Conservation (phyloP, 92 coral and sea anemone genomes). For the Scolanthus callimorphus region DNA sequence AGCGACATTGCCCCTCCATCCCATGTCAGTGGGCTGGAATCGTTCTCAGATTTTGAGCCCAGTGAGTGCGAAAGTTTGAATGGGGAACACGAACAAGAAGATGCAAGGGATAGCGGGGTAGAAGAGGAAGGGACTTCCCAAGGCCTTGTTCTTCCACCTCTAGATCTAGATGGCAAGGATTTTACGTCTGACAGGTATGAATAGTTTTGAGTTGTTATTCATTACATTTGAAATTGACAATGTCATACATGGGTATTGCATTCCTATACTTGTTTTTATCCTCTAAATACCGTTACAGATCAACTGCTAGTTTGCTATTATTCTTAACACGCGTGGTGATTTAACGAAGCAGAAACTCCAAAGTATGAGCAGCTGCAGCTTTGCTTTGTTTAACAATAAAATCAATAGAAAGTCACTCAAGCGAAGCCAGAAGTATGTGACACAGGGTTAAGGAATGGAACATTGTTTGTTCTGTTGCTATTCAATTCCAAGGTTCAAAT, state of each 20-base stretch:
- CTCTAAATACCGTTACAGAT: no score
- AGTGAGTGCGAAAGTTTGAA: constrained; percentile 60
- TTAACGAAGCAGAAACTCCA: background rate
- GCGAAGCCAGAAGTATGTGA: no score
- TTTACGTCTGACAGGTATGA: background rate
- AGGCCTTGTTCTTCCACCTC: background rate
- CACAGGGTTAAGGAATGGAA: no score
- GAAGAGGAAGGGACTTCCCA: background rate
- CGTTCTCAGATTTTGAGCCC: constrained; percentile 93
- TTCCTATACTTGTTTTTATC: no score
- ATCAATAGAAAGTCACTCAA: no score
- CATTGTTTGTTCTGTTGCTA: background rate
- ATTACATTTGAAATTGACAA: no score
- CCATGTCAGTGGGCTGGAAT: constrained; percentile 91
- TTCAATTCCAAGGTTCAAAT: background rate
- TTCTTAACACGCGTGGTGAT: background rate
- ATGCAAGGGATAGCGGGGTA: background rate
- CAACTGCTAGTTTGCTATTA: no score
- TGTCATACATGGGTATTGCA: no score
- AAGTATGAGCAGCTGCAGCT: constrained; percentile 5
- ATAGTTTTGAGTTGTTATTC: background rate
- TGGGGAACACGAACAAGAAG: constrained; percentile 23
- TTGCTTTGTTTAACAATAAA: no score
- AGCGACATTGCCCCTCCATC: constrained; percentile 93
- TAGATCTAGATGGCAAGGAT: background rate